A percentile compares a stretch with the other conserved stretches of the same genome.
Evolutionary conservation across 2,113 vertebrate genomes (phyloP).

Genomic region (Fregata magnificens): DNA sequence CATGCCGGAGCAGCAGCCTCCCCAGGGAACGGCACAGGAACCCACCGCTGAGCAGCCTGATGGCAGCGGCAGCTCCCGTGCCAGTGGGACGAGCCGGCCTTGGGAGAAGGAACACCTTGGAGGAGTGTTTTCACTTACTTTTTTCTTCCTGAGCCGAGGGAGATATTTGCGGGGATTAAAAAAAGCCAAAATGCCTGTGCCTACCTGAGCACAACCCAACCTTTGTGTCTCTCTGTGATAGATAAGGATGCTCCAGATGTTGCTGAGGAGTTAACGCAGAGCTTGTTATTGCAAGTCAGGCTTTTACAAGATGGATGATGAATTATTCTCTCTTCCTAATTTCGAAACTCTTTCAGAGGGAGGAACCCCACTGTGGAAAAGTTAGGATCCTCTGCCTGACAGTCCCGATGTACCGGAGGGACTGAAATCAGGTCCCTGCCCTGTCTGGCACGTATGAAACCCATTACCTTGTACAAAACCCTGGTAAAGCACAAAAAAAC

Average conservation of each 20-base stretch:
- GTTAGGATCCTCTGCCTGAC: neutral
- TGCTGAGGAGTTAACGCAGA: neutral
- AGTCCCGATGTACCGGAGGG: fast-evolving
- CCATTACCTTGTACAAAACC: neutral
- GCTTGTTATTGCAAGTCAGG: neutral
- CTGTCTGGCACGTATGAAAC: neutral
- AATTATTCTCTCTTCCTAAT: neutral
- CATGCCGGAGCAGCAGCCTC: neutral
- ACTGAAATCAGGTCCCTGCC: neutral
- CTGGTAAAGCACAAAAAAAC: neutral
- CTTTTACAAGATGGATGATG: neutral
- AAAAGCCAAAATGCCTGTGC: neutral
- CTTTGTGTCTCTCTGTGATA: neutral
- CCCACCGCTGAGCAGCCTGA: neutral
- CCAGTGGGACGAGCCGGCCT: neutral
- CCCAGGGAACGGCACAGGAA: neutral
- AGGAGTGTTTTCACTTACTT: neutral
- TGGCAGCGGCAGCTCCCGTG: neutral
- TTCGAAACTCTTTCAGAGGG: neutral
- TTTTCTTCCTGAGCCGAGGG: neutral
- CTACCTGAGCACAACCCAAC: neutral
- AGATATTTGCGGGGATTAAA: neutral
- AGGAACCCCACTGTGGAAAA: neutral
- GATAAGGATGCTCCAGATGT: neutral
- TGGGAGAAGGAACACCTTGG: neutral